A percentile compares a stretch with the other conserved stretches of the same genome.
These are phyloP conservation scores for Paedocypris sp. DNA, from an alignment of 2,113 vertebrate genomes.

Conservation along the genomic window DNA sequence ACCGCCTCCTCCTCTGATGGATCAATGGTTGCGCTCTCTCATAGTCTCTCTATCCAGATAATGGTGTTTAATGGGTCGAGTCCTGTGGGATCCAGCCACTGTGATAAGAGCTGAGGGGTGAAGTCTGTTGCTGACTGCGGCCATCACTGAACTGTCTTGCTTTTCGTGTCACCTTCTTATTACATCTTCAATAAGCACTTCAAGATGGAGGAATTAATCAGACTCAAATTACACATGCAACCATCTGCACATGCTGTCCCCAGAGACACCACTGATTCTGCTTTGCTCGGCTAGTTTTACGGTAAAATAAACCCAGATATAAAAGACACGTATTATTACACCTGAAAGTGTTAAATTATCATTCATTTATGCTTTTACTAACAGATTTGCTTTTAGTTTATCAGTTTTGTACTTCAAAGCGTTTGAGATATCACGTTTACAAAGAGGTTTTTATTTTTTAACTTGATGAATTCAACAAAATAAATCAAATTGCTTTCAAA, in stretches of 20 bases:
- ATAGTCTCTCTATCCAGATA: constrained; percentile 42
- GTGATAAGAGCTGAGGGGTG: constrained; percentile 14
- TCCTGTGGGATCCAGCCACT: constrained; percentile 38
- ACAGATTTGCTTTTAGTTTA: no score
- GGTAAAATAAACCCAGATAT: no score
- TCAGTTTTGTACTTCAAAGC: no score
- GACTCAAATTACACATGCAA: constrained; percentile 37
- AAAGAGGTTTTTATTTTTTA: no score
- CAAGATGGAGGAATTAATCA: constrained; percentile 40
- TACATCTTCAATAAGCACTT: constrained; percentile 33
- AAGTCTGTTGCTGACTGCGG: constrained; percentile 1
- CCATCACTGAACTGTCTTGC: neutral
- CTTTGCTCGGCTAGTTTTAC: constrained; percentile 20
- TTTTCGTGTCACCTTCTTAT: constrained; percentile 32
- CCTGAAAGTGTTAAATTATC: no score
- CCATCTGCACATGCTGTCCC: constrained; percentile 33
- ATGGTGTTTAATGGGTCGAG: constrained; percentile 46
- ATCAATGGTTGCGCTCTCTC: constrained; percentile 40
- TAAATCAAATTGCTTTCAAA: no score
- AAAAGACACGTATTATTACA: no score
- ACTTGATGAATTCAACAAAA: no score
- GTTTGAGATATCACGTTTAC: no score
- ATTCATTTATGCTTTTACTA: no score
- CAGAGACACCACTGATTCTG: constrained; percentile 4
- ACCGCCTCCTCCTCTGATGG: constrained; percentile 3